phyloP scores from a whole-genome alignment of 2,888 invertebrate species.

The Ommatoiulus sabulosus region DNA sequence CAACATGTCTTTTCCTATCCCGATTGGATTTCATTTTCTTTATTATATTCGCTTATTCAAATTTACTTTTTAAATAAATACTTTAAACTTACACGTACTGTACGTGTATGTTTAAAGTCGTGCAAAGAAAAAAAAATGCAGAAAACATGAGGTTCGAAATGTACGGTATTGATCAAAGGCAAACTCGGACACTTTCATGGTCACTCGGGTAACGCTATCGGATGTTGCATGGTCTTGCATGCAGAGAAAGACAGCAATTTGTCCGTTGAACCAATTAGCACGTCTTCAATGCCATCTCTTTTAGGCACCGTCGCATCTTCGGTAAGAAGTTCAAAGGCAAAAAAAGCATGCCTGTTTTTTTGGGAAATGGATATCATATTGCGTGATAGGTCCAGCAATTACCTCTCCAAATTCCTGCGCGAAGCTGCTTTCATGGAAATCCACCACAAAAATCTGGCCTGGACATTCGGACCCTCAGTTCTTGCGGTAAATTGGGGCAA shows the following conservation, averaged over 20 bases:
- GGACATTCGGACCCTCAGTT: constrained; percentile 18
- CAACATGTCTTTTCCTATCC: too few relatives aligned
- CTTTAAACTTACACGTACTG: too few relatives aligned
- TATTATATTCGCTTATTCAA: too few relatives aligned
- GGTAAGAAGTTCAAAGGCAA: neutral
- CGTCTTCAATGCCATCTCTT: neutral
- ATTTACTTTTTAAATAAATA: too few relatives aligned
- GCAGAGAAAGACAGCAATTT: neutral
- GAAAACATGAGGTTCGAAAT: too few relatives aligned
- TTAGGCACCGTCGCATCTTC: neutral
- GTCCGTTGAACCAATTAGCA: neutral
- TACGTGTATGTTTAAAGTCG: too few relatives aligned
- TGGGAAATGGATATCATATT: neutral
- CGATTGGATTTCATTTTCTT: too few relatives aligned
- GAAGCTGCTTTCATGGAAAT: neutral
- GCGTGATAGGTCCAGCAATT: neutral
- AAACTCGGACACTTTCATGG: neutral
- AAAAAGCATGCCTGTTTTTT: neutral
- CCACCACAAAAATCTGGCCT: neutral
- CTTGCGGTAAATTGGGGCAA: neutral
- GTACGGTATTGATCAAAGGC: neutral
- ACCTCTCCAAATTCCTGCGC: neutral
- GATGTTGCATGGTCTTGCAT: neutral
- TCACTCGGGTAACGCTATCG: neutral
- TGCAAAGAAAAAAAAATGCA: too few relatives aligned